Percentiles rank a stretch among this genome's conserved stretches.
phyloP scores from a whole-genome alignment of 37 sponge, comb jelly and placozoan genomes.

The Dysidea cf. avara region DNA sequence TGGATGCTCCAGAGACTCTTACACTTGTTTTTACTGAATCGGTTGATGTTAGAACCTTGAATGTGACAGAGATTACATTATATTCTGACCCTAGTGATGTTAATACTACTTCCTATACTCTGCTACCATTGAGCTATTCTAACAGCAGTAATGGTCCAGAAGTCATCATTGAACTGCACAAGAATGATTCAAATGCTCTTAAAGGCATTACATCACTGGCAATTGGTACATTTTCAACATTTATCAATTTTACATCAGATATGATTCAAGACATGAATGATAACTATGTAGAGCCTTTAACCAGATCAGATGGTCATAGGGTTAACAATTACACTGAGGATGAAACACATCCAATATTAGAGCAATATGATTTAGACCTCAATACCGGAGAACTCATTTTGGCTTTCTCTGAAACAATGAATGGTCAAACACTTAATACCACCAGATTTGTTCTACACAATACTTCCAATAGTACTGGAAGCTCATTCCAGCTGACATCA shows the following conservation, averaged over 20 bases:
- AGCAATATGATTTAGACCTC: conserved; percentile 72
- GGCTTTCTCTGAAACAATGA: conserved; percentile 81
- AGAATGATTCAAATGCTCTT: conserved; percentile 64
- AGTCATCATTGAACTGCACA: conserved; percentile 30
- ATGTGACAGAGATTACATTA: conserved; percentile 68
- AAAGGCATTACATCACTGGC: conserved; percentile 61
- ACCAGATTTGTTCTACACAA: conserved; percentile 55
- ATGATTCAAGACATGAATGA: conserved; percentile 77
- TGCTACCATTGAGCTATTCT: conserved; percentile 37
- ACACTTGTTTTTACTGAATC: conserved; percentile 82
- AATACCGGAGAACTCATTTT: conserved; percentile 57
- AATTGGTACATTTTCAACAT: conserved; percentile 29
- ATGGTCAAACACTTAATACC: conserved; percentile 29
- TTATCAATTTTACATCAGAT: conserved; percentile 49
- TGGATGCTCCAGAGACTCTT: conserved; percentile 69
- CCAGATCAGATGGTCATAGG: conserved; percentile 1
- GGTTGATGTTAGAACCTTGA: conserved; percentile 60
- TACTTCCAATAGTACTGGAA: conserved; percentile 13
- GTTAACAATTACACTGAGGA: conserved; percentile 40
- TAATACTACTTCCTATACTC: conserved; percentile 17
- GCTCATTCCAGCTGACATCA: conserved; percentile 15
- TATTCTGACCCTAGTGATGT: conserved; percentile 14
- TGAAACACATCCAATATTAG: conserved; percentile 55
- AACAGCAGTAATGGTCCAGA: conserved; percentile 67
- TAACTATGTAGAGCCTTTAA: conserved; percentile 47